Percentiles rank a stretch among this genome's conserved stretches.
These are phyloP conservation scores for Melolontha melolontha DNA, from an alignment of 2,888 invertebrate genomes.

Conservation along the genomic window DNA sequence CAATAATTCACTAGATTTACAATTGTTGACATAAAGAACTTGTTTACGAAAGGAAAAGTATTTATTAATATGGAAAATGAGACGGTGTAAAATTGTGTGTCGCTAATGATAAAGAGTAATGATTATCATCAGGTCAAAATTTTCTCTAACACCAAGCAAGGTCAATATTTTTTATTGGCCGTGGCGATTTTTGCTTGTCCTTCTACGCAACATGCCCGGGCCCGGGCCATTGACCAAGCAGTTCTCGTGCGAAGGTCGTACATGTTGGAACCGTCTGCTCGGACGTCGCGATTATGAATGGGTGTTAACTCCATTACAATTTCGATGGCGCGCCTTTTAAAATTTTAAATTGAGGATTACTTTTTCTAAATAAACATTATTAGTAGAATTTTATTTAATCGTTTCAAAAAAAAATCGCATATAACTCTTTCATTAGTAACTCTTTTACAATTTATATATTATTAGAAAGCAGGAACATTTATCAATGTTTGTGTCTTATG, in stretches of 20 bases:
- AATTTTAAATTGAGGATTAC: not conserved
- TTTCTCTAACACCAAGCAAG: slow-evolving; percentile 42
- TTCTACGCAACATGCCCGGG: slow-evolving; percentile 41
- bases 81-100: slow-evolving; percentile 42
- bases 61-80: slow-evolving; percentile 33
- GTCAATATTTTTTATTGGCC: slow-evolving; percentile 48
- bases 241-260: slow-evolving; percentile 49
- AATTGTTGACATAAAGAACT: slow-evolving; percentile 23
- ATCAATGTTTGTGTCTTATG: no score
- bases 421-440: no score
- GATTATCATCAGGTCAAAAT: slow-evolving; percentile 30
- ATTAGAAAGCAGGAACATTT: no score
- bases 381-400: no score
- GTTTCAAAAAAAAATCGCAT: no score
- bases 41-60: not conserved
- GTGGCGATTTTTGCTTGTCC: slow-evolving; percentile 47
- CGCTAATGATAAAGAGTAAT: slow-evolving; percentile 17
- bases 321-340: slow-evolving; percentile 18
- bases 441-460: no score
- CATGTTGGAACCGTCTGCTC: slow-evolving; percentile 32
- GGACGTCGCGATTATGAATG: slow-evolving; percentile 39
- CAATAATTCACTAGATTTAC: no score
- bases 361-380: not conserved
- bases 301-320: slow-evolving; percentile 11
- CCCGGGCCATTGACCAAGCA: slow-evolving; percentile 64